Conservation (phyloP, 92 coral and sea anemone genomes). For the Isaurus tuberculatus region DNA sequence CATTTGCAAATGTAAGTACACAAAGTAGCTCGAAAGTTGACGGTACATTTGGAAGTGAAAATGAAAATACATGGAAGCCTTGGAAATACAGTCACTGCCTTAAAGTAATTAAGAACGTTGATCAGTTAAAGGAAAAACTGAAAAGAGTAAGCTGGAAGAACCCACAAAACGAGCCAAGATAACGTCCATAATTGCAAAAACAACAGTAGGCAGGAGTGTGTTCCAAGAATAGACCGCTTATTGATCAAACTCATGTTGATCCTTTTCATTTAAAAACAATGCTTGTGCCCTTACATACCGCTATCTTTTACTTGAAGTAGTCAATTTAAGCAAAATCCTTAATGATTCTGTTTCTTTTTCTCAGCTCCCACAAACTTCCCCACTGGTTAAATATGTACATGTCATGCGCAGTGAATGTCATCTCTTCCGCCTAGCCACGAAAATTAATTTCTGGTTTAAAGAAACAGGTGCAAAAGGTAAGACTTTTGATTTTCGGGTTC, state of each 20-base stretch:
- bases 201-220: conserved; percentile 61
- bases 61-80: conserved; percentile 53
- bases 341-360: conserved; percentile 43
- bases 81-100: conserved; percentile 51
- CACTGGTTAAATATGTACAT: not conserved
- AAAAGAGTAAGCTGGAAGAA: conserved; percentile 43
- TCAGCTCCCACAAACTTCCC: conserved; percentile 22
- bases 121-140: conserved; percentile 12
- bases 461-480: conserved; percentile 29
- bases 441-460: not conserved
- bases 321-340: conserved; percentile 31
- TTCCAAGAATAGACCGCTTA: conserved; percentile 41
- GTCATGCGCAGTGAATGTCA: conserved; percentile 4
- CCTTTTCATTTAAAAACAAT: not conserved
- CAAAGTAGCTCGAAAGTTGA: not conserved
- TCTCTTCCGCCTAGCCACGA: not conserved
- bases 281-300: conserved; percentile 40
- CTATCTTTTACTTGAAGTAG: conserved; percentile 54
- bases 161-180: conserved; percentile 50
- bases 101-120: conserved; percentile 40
- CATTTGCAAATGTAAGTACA: conserved; percentile 5
- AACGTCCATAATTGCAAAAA: conserved; percentile 43
- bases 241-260: conserved; percentile 25
- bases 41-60: conserved; percentile 49
- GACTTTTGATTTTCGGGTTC: not conserved